phyloP scores from a whole-genome alignment of 2,113 vertebrate genomes.

The Craseonycteris thonglongyai region DNA sequence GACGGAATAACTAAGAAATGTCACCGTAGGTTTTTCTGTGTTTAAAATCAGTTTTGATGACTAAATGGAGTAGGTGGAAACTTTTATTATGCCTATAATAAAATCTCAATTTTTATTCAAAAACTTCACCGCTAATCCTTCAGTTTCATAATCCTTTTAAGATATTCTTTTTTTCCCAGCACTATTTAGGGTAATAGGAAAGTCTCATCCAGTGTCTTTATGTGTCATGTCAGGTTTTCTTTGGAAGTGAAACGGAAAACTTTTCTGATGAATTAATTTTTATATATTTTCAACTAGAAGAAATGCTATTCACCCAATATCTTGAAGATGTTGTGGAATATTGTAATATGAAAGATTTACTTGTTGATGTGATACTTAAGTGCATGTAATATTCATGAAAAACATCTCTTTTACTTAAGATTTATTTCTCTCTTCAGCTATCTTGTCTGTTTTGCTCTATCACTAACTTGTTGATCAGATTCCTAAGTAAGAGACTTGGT shows the following conservation, averaged over 20 bases:
- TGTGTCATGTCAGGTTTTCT: slow-evolving; percentile 58
- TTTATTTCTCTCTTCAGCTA: neutral
- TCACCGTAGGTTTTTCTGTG: slow-evolving; percentile 38
- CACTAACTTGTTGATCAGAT: neutral
- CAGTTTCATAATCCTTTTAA: slow-evolving; percentile 57
- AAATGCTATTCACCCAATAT: slow-evolving; percentile 3
- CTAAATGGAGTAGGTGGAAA: slow-evolving; percentile 68
- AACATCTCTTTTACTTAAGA: neutral
- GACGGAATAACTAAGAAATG: neutral
- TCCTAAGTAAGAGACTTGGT: neutral
- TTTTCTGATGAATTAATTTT: slow-evolving; percentile 46
- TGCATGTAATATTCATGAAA: neutral
- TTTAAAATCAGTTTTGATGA: slow-evolving; percentile 65
- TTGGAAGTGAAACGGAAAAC: slow-evolving; percentile 52
- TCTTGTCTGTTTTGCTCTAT: neutral
- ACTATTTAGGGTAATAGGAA: slow-evolving; percentile 33
- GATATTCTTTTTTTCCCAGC: slow-evolving; percentile 13
- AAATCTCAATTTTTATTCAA: slow-evolving; percentile 65
- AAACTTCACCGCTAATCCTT: slow-evolving; percentile 51
- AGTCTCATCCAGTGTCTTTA: slow-evolving; percentile 43
- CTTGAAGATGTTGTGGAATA: neutral
- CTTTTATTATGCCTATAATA: slow-evolving; percentile 62
- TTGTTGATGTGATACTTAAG: neutral
- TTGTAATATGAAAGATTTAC: neutral
- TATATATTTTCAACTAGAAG: slow-evolving; percentile 32